Evolutionary conservation across 2,797 vertebrate genomes (phyloP), one percentile per base, ranked within the genome.

Genomic region (Nothura maculosa): DNA sequence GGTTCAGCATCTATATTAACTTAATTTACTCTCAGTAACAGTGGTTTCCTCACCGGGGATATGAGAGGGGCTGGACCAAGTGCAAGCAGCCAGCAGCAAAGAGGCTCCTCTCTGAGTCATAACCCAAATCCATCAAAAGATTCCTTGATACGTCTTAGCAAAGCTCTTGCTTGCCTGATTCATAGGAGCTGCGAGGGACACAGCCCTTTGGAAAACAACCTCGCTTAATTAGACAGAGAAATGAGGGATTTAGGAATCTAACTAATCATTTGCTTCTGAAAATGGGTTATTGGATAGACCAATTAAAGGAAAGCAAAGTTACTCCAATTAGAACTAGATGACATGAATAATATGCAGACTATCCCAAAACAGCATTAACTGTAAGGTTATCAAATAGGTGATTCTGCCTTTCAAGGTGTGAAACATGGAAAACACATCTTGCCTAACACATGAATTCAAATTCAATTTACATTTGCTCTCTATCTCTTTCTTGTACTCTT

Each of bases 71-170:
- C 62, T 15, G 34, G 50, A 52, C 43, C 2, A 43, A 24, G 64
- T 85, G 67, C 52, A 38, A 86, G 63, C 28, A 25, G 12, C 42
- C 5, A 1, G 42, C 2, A 16, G 58, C 24, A 40, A 67, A 80
- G 55, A 79, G 61, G 89, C 42, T 90, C 91, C 80, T 77, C 82
- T 76, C 91, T 84, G 81, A 92, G 70, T 93, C 89, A 94, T 61
- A 87, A 74, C 75, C 87, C 61, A 91, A 43, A 64, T 86, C 74
- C 57, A 91, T 70, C 87, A 88, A 81, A 89, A 86, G 85, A 38
- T 38, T 84, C 85, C 85, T 76, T 60, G 85, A 76, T 12, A 89
- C 47, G 48, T 87, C 92, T 76, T 64, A 79, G 47, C 92, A 91
- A 24, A 70, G 82, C 70, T 91, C 66, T 66, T 60, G 18, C 72